Evolutionary conservation across 1,140 invertebrate genomes (phyloP), one percentile per base, ranked within the genome.

Genomic region (Drosophila saltans): DNA sequence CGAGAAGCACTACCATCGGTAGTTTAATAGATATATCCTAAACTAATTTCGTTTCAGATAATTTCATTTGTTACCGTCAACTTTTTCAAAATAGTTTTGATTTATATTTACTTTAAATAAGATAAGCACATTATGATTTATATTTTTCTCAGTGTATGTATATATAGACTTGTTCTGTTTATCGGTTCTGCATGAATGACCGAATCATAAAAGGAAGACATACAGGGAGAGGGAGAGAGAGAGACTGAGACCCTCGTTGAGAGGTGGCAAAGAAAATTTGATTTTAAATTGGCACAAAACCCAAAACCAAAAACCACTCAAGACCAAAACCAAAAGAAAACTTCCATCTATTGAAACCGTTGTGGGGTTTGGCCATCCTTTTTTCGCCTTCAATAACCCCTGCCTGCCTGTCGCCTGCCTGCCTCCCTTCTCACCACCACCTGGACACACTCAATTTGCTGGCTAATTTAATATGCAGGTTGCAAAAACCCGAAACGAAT

Each of bases 381-480:
- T 26, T n/a, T 21, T 7, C 16, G 7, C 11, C 16, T 8, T 30
- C 16, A 8, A 16, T 16, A 16, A 16, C 16, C 16, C 16, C 16
- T 16, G 16, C 16, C 45, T 8, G 2, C 45, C 45, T 8, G 3
- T 6, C 16, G 7, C 45, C n/a, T 4, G 1, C 2, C 41, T n/a
- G 1, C 3, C 11, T 5, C 9, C 7, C 21, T 24, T 16, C 5
- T 11, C 3, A 3, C 7, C 36, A 6, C 36, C 30, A 55, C 57
- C 62, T 71, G 70, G 66, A 66, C 64, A 69, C 65, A 86, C 61
- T 66, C 81, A 85, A 85, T 85, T 86, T 86, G 59, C 79, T 66
- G 75, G 82, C 83, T 85, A 86, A 89, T 88, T 88, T 88, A 89
- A 88, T 89, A 88, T 88, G 84, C 83, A 88, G 75, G 57, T 72